Evolutionary conservation across 2,888 invertebrate species (phyloP).

Genomic region (Augiades crinisus): DNA sequence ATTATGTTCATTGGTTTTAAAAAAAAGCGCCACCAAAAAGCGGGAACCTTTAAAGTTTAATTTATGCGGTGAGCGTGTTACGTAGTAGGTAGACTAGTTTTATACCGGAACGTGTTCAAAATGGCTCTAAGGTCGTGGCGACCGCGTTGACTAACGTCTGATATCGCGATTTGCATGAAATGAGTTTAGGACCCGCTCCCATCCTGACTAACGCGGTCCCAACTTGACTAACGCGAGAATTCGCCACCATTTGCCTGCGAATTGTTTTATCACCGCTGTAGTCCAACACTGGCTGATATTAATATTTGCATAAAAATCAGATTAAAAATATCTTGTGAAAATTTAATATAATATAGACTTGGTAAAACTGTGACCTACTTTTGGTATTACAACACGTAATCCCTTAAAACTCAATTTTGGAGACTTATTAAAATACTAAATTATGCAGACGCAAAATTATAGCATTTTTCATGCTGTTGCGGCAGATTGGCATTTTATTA

Average conservation of each 20-base stretch:
- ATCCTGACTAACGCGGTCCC: too few species aligned
- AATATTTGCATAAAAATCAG: constrained; percentile 22
- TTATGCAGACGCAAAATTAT: too few species aligned
- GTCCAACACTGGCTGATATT: constrained; percentile 26
- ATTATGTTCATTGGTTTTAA: too few species aligned
- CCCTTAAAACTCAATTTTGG: too few species aligned
- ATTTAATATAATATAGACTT: neutral
- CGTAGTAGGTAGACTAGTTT: neutral
- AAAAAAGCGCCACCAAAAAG: too few species aligned
- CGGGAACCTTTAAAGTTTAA: neutral
- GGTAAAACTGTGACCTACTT: neutral
- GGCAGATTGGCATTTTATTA: too few species aligned
- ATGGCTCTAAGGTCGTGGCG: neutral
- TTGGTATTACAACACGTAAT: neutral
- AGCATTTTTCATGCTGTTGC: too few species aligned
- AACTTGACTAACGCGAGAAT: constrained; percentile 2
- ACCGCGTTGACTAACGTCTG: constrained; percentile 28
- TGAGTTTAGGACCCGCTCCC: constrained; percentile 36
- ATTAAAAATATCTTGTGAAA: constrained; percentile 13
- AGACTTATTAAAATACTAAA: too few species aligned
- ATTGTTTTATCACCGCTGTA: constrained; percentile 42
- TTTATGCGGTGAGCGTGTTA: neutral
- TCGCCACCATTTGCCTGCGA: constrained; percentile 40
- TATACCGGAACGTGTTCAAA: neutral
- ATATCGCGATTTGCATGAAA: constrained; percentile 62